A percentile compares a stretch with the other conserved stretches of the same genome.
These are phyloP conservation scores for Thereuonema tuberculata DNA, from an alignment of 1,140 invertebrate species.

Conservation along the genomic window DNA sequence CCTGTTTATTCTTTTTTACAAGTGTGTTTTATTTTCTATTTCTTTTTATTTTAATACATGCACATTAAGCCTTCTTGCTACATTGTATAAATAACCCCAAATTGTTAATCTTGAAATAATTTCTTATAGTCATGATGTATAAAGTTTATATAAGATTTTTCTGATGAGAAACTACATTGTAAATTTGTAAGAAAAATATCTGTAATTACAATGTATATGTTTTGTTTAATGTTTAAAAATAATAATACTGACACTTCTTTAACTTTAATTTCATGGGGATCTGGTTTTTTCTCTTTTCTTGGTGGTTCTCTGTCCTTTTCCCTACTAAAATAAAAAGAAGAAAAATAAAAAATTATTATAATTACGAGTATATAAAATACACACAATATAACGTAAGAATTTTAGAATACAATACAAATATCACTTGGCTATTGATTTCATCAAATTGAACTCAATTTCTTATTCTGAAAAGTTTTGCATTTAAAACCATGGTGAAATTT, in stretches of 20 bases:
- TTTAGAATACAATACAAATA: too few relatives aligned
- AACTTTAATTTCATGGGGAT: slow-evolving; percentile 59
- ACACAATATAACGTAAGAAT: too few relatives aligned
- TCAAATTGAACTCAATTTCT: too few relatives aligned
- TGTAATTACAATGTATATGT: not conserved
- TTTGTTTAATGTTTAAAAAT: not conserved
- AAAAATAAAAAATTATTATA: not conserved
- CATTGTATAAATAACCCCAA: slow-evolving; percentile 8
- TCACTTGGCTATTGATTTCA: too few relatives aligned
- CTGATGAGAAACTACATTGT: not conserved
- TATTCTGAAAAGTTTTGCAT: too few relatives aligned
- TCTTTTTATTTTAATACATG: too few relatives aligned
- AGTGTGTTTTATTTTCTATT: too few relatives aligned
- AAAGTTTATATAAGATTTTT: not conserved
- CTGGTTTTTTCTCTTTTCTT: slow-evolving; percentile 54
- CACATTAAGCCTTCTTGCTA: too few relatives aligned
- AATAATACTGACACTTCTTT: slow-evolving; percentile 49
- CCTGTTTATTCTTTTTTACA: too few relatives aligned
- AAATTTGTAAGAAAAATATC: not conserved
- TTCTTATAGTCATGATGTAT: not conserved
- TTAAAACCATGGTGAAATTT: too few relatives aligned
- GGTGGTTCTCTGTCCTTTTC: slow-evolving; percentile 42
- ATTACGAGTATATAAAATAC: too few relatives aligned
- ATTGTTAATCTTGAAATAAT: slow-evolving; percentile 12
- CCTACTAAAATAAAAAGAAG: slow-evolving; percentile 38